Evolutionary conservation across 2,113 vertebrate genomes (phyloP).

Genomic region (Larimichthys crocea): DNA sequence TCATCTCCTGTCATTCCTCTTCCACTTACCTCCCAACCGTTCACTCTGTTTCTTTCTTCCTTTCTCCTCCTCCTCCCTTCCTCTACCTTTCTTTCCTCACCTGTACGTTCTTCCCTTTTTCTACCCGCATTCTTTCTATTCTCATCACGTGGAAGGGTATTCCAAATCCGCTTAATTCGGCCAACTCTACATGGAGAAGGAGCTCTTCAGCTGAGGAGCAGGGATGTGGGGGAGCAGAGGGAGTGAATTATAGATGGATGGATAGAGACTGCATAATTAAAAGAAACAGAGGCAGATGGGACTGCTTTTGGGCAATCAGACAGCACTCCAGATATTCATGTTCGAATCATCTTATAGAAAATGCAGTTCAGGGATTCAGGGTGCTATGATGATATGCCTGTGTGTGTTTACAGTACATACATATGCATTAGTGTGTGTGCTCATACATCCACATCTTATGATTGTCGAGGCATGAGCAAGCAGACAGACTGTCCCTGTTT

Average conservation of each 20-base stretch:
- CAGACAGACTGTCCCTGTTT: conserved; percentile 34
- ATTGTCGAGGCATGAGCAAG: conserved; percentile 24
- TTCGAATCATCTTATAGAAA: conserved; percentile 31
- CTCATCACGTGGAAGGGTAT: conserved; percentile 11
- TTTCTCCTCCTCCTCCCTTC: background rate
- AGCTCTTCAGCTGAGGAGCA: conserved; percentile 22
- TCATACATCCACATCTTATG: conserved; percentile 38
- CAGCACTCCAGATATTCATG: conserved; percentile 25
- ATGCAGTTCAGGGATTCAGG: background rate
- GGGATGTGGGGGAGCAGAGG: conserved; percentile 22
- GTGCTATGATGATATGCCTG: conserved; percentile 8
- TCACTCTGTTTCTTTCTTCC: background rate
- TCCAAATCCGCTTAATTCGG: conserved; percentile 41
- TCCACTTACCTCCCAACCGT: background rate
- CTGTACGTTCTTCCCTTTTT: background rate
- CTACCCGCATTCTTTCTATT: conserved; percentile 1
- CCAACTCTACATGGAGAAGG: conserved; percentile 10
- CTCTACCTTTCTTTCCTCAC: background rate
- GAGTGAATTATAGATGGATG: conserved; percentile 64
- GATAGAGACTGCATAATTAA: conserved; percentile 66
- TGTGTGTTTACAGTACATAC: conserved; percentile 31
- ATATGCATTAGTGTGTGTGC: conserved; percentile 35
- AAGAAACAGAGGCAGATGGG: conserved; percentile 52
- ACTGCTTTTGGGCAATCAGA: conserved; percentile 50
- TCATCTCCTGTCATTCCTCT: conserved; percentile 31